Conservation (phyloP, 2,113 vertebrate genomes). For the Takifugu bimaculatus region DNA sequence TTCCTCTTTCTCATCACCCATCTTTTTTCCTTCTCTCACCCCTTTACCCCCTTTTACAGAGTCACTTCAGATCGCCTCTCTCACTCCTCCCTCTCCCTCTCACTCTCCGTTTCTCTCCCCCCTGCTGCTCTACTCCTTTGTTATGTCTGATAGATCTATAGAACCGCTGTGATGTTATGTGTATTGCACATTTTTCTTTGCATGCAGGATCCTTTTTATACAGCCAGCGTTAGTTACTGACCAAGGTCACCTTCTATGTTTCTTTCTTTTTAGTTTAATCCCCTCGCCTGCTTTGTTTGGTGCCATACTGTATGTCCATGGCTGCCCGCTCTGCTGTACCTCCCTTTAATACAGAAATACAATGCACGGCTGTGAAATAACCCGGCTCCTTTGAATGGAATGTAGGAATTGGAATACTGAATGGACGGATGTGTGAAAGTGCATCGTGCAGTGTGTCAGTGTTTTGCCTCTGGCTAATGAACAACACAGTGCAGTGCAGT, state of each 20-base stretch:
- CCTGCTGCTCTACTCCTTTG: constrained; percentile 52
- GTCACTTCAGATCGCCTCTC: constrained; percentile 29
- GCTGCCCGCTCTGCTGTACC: constrained; percentile 24
- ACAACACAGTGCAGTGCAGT: constrained; percentile 50
- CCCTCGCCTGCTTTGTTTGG: constrained; percentile 21
- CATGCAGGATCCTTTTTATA: too few relatives aligned
- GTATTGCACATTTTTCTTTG: too few relatives aligned
- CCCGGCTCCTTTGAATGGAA: constrained; percentile 18
- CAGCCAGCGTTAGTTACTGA: too few relatives aligned
- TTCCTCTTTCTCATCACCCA: constrained; percentile 28
- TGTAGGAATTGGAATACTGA: constrained; percentile 13
- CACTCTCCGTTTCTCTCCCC: constrained; percentile 35
- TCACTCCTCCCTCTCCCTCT: constrained; percentile 25
- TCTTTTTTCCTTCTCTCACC: constrained; percentile 31
- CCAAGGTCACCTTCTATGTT: constrained; percentile 11
- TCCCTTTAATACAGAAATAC: constrained; percentile 33
- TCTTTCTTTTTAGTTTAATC: not conserved
- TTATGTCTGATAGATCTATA: constrained; percentile 48
- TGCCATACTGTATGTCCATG: constrained; percentile 44
- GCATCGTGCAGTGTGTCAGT: constrained; percentile 27
- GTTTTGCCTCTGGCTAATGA: constrained; percentile 52
- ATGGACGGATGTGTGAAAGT: constrained; percentile 33
- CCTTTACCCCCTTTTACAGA: constrained; percentile 26
- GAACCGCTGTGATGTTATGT: constrained; percentile 17
- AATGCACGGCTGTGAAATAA: constrained; percentile 24